phyloP scores from a whole-genome alignment of 2,113 vertebrate genomes.

The Petroica traversi region DNA sequence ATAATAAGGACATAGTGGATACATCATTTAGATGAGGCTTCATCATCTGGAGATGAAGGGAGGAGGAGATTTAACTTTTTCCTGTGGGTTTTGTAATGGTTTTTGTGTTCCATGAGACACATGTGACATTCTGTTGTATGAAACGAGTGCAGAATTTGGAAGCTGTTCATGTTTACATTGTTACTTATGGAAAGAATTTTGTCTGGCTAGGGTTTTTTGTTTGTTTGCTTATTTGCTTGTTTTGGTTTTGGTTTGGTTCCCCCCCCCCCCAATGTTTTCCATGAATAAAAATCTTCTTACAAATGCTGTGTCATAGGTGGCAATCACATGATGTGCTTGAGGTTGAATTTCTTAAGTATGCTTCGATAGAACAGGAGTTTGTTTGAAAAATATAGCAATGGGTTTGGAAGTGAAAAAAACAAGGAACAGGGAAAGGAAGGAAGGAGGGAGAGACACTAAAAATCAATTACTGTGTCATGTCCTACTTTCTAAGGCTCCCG shows the following conservation, averaged over 20 bases:
- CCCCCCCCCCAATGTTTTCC: background rate
- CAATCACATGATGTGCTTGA: background rate
- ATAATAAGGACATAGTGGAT: background rate
- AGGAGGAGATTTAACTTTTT: background rate
- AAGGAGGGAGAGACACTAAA: background rate
- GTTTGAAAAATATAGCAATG: background rate
- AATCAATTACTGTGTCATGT: background rate
- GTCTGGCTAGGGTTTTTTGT: background rate
- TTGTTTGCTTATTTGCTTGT: no score
- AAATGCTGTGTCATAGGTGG: background rate
- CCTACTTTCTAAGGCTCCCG: background rate
- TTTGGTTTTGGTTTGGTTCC: no score
- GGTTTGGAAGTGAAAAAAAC: background rate
- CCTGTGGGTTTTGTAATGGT: background rate
- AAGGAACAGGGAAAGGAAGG: background rate
- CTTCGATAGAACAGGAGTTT: background rate
- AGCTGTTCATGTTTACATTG: background rate
- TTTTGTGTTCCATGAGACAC: background rate
- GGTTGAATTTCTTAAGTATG: background rate
- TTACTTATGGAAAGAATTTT: background rate
- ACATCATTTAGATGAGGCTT: background rate
- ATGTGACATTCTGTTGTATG: background rate
- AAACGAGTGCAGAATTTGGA: background rate
- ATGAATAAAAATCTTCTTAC: background rate
- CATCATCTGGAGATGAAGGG: background rate